Conservation (phyloP, 2,888 invertebrate genomes). For the Tholera decimalis region DNA sequence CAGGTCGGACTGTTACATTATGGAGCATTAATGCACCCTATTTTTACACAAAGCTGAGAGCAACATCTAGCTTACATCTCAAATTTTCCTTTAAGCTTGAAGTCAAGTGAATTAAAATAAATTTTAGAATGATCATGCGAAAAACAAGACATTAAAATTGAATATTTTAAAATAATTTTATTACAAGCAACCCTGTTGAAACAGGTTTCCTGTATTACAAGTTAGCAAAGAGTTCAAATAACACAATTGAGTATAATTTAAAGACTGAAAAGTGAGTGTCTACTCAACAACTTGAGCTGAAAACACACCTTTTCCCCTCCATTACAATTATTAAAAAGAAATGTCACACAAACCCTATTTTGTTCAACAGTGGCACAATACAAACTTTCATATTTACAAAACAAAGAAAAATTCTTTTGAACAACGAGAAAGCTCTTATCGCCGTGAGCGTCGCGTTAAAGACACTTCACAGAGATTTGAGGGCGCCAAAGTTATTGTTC, state of each 20-base stretch:
- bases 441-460: constrained; percentile 84
- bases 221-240: not conserved
- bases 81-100: too few species aligned
- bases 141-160: not conserved
- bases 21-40: constrained; percentile 53
- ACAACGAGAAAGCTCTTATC: constrained; percentile 85
- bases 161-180: too few species aligned
- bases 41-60: constrained; percentile 24
- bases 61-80: not conserved
- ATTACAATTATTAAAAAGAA: constrained; percentile 53
- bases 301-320: constrained; percentile 35
- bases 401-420: constrained; percentile 81
- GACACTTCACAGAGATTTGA: constrained; percentile 87
- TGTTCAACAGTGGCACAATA: constrained; percentile 69
- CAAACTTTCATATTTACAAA: constrained; percentile 84
- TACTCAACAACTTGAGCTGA: constrained; percentile 8
- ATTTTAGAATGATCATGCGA: not conserved
- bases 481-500: constrained; percentile 79
- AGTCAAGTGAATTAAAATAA: not conserved
- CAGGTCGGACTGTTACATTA: constrained; percentile 76
- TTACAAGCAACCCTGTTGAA: not conserved
- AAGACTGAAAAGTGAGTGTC: not conserved
- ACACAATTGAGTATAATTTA: constrained; percentile 1
- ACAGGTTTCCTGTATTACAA: not conserved
- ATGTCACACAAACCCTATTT: constrained; percentile 54